A percentile compares a stretch with the other conserved stretches of the same genome.
phyloP scores from a whole-genome alignment of 2,113 vertebrate species.

The Lipotes vexillifer region DNA sequence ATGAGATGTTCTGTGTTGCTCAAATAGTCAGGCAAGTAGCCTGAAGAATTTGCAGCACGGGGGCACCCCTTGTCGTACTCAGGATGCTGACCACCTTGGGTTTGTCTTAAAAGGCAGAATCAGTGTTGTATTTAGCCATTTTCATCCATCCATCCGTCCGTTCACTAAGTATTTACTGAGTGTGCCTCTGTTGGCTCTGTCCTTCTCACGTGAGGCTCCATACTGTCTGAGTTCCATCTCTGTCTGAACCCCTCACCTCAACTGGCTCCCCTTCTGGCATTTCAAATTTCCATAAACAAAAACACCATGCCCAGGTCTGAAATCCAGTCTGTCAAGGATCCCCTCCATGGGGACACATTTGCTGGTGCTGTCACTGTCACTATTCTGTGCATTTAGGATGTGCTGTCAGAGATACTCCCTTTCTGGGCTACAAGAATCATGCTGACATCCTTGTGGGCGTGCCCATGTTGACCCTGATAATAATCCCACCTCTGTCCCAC shows the following conservation, averaged over 20 bases:
- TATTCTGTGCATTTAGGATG: neutral
- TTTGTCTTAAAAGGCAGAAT: neutral
- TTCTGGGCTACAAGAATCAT: neutral
- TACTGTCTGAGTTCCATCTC: neutral
- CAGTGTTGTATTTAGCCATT: neutral
- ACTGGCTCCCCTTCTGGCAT: neutral
- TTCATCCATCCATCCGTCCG: too few relatives aligned
- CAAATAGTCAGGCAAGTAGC: neutral
- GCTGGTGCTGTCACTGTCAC: neutral
- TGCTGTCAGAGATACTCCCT: neutral
- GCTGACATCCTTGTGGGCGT: neutral
- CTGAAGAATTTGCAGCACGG: neutral
- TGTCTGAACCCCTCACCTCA: neutral
- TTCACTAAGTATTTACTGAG: neutral
- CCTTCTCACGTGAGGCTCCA: neutral
- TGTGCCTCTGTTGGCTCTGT: neutral
- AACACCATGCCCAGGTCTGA: neutral
- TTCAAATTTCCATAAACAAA: neutral
- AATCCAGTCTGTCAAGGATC: neutral
- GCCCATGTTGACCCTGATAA: neutral
- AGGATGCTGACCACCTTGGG: neutral
- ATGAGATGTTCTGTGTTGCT: neutral
- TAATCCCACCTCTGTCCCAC: neutral
- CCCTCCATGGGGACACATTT: accelerated
- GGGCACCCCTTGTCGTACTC: accelerated